Evolutionary conservation across 2,888 invertebrate species (phyloP).

Genomic region (Agrilus mali): DNA sequence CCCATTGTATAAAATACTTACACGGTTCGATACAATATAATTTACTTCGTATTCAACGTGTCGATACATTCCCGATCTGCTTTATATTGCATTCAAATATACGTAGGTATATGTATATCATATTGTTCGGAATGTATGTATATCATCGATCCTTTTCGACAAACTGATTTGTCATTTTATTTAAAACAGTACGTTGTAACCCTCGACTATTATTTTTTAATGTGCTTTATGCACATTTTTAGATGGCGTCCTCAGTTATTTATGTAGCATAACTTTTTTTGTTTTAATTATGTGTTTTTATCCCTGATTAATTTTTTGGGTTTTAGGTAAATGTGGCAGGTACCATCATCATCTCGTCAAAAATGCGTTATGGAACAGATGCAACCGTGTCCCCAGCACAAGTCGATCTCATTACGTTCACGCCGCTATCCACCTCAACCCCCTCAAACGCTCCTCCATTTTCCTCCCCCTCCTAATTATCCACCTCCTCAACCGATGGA

Average conservation of each 20-base stretch:
- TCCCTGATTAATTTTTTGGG: background rate
- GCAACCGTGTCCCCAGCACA: conserved; percentile 7
- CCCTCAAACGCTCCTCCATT: conserved; percentile 46
- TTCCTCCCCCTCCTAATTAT: conserved; percentile 62
- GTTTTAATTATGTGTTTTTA: background rate
- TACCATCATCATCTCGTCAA: conserved; percentile 21
- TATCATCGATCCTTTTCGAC: too few species aligned
- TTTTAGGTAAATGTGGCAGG: conserved; percentile 31
- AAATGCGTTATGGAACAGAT: conserved; percentile 25
- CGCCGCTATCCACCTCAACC: conserved; percentile 11
- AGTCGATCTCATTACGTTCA: background rate
- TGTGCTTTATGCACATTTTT: background rate
- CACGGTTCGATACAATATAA: too few species aligned
- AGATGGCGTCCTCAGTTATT: too few species aligned
- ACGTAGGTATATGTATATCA: too few species aligned
- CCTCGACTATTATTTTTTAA: background rate
- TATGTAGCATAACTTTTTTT: background rate
- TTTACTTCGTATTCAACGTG: too few species aligned
- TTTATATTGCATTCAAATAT: too few species aligned
- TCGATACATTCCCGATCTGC: too few species aligned
- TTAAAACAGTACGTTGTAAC: too few species aligned
- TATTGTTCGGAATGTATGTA: too few species aligned
- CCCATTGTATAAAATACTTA: too few species aligned
- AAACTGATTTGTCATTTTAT: too few species aligned
- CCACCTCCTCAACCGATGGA: conserved; percentile 40